Conservation (phyloP, 2,888 invertebrate genomes). For the Galeopsomyia nigrocyanea region DNA sequence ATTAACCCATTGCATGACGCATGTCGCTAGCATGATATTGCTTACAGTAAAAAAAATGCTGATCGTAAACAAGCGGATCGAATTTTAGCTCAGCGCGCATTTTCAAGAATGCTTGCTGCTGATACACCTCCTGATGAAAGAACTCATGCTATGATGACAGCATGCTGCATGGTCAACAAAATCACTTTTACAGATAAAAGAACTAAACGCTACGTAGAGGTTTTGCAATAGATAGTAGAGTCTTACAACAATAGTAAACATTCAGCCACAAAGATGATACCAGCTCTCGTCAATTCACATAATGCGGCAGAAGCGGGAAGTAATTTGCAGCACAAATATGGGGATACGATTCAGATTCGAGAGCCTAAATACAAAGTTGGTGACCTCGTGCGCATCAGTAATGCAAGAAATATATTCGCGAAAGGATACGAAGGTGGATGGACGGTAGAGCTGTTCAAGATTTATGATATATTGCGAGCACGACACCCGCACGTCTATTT, state of each 20-base stretch:
- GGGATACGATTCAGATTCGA: slow-evolving; percentile 20
- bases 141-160: not conserved
- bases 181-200: slow-evolving; percentile 40
- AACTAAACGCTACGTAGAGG: too few relatives aligned
- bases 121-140: not conserved
- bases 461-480: not conserved
- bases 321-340: too few relatives aligned
- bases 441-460: slow-evolving; percentile 16
- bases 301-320: too few relatives aligned
- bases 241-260: too few relatives aligned
- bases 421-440: slow-evolving; percentile 23
- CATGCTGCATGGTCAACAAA: slow-evolving; percentile 3
- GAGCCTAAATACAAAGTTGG: slow-evolving; percentile 23
- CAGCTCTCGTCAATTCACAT: too few relatives aligned
- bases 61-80: not conserved
- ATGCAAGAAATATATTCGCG: too few relatives aligned
- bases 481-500: too few relatives aligned
- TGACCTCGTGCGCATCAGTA: slow-evolving; percentile 6
- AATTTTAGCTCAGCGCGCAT: not conserved
- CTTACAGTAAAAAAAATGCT: not conserved
- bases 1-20: not conserved
- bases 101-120: not conserved
- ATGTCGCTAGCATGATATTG: not conserved
- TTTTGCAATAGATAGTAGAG: too few relatives aligned
- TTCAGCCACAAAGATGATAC: too few relatives aligned